These are phyloP conservation scores for Nematostella vectensis DNA, from an alignment of 92 coral and sea anemone genomes.

Conservation along the genomic window DNA sequence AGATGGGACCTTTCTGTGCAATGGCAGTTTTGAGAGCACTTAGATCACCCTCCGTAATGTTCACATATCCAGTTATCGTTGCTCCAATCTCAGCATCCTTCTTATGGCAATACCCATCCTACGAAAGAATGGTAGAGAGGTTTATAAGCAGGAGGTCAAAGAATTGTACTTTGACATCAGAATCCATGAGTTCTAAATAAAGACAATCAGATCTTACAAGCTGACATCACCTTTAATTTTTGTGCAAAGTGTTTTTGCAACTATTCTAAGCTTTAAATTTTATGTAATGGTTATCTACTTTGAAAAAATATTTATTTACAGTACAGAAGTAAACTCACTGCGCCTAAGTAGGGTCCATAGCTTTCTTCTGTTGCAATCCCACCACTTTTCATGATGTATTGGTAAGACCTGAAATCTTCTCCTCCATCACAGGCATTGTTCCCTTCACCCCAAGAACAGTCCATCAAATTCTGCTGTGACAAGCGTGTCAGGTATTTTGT, in stretches of 20 bases:
- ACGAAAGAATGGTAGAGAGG: background rate
- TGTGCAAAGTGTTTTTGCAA: no score
- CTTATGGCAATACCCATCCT: slow-evolving; percentile 92
- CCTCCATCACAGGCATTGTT: slow-evolving; percentile 98
- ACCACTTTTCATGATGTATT: slow-evolving; percentile 87
- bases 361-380: slow-evolving; percentile 83
- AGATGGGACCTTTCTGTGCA: slow-evolving; percentile 72
- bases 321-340: no score
- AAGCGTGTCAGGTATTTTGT: slow-evolving; percentile 65
- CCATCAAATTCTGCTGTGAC: slow-evolving; percentile 87
- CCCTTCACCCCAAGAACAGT: slow-evolving; percentile 95
- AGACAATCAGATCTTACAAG: no score
- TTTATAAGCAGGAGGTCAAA: background rate
- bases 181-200: background rate
- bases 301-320: no score
- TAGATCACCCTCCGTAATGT: slow-evolving; percentile 85
- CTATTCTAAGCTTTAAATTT: no score
- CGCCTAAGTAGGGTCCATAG: slow-evolving; percentile 90
- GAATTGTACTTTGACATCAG: background rate
- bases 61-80: slow-evolving; percentile 69
- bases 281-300: no score
- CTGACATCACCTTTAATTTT: no score
- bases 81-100: slow-evolving; percentile 71
- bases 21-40: slow-evolving; percentile 78
- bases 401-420: slow-evolving; percentile 86